These are phyloP conservation scores for Neopipo cinnamomea DNA, from an alignment of 2,113 vertebrate genomes.

Conservation along the genomic window DNA sequence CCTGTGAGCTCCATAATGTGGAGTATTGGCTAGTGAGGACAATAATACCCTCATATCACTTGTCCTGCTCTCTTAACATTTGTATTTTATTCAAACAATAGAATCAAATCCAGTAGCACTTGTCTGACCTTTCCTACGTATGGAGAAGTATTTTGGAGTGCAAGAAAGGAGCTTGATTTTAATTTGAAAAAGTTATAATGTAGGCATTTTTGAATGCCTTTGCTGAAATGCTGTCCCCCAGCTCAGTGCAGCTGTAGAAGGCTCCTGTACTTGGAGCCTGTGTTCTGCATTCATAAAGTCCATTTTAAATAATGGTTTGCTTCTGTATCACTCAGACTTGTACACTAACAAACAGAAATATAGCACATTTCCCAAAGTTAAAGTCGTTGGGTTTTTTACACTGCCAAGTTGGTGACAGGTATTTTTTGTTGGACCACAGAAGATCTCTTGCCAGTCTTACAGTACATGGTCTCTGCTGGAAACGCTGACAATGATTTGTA, in stretches of 20 bases:
- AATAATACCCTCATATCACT: not conserved
- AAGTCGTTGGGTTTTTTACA: not conserved
- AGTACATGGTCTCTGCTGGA: not conserved
- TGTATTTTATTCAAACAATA: not conserved
- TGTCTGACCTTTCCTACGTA: not conserved
- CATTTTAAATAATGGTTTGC: not conserved
- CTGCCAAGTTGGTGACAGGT: not conserved
- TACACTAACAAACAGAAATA: not conserved
- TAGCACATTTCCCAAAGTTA: not conserved
- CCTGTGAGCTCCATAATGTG: accelerated
- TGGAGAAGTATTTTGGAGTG: not conserved
- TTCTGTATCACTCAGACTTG: not conserved
- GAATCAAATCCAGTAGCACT: not conserved
- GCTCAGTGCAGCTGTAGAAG: not conserved
- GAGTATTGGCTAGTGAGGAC: not conserved
- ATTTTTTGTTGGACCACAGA: not conserved
- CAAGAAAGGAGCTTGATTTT: not conserved
- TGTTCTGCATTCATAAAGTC: not conserved
- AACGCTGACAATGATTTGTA: accelerated
- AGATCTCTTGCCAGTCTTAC: accelerated
- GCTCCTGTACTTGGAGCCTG: not conserved
- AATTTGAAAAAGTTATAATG: not conserved
- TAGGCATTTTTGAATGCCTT: not conserved
- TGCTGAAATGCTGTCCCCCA: not conserved
- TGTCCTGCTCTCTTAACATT: not conserved